Conservation (phyloP, 1,140 invertebrate genomes). For the Venustaconcha ellipsiformis region DNA sequence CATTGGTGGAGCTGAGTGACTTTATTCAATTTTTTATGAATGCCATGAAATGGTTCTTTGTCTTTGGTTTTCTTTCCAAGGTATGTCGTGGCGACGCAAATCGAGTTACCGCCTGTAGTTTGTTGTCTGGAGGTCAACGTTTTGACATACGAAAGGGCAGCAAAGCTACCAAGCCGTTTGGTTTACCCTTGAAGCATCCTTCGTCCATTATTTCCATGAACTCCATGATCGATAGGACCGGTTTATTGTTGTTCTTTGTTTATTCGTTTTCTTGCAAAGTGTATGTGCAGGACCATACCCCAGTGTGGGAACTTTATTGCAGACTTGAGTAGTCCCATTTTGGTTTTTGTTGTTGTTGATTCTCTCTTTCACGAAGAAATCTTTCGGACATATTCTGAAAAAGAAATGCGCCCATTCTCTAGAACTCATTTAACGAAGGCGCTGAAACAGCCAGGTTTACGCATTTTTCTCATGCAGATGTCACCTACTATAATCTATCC, state of each 20-base stretch:
- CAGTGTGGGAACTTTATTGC: neutral
- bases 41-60: too few relatives aligned
- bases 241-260: neutral
- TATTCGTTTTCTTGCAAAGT: neutral
- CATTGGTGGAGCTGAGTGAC: too few relatives aligned
- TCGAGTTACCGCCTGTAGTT: neutral
- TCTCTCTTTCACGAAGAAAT: neutral
- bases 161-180: neutral
- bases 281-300: neutral
- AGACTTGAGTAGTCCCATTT: neutral
- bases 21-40: too few relatives aligned
- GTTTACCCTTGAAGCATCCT: neutral
- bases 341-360: neutral
- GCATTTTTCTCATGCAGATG: neutral
- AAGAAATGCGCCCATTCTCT: neutral
- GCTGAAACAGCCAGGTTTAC: neutral
- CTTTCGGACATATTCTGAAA: neutral
- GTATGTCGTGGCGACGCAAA: neutral
- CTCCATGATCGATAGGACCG: neutral
- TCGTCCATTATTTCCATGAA: constrained; percentile 6
- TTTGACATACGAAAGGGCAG: neutral
- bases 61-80: neutral
- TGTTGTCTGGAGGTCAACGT: constrained; percentile 14
- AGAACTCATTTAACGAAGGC: neutral
- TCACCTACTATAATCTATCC: neutral